Evolutionary conservation across 2,888 invertebrate genomes (phyloP), one percentile per base, ranked within the genome.

Genomic region (Lepas anatifera): DNA sequence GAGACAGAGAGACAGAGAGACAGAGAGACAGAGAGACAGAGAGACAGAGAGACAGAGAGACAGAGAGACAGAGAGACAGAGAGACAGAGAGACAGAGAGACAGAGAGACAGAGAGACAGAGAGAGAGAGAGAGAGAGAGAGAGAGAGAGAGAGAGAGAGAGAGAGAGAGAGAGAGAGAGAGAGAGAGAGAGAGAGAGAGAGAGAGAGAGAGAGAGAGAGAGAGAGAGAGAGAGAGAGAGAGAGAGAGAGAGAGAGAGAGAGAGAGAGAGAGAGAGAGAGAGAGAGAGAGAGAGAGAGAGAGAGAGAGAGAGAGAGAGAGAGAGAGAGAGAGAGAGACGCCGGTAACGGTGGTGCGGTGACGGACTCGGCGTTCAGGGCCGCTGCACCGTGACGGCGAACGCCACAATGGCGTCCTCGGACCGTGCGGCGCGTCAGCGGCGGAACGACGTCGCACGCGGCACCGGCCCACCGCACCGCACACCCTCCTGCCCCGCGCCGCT

Each of bases 111-210:
- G 10, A 37, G 41, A n/a, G 39, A n/a, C 25, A 11, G 25, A n/a
- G 63, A 37, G 58, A 39, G 69, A 41, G 63, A 64, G 64, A 63
- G 43, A 25, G 43, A 63, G 41, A 41, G 27, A 63, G n/a, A 37
- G n/a, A 46, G 64, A 69, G 43, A 41, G 64, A 64, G 63, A 69
- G 64, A 41, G 64, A 48, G 22, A 25, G 66, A 66, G 2, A 64
- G 48, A 27, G 35, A 11, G 22, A 16, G 58, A 69, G 39, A 13
- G 16, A 52, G 69, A 52, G 52, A 13, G 13, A 22, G 52, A 29
- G 50, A 52, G 29, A 50, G 35, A 50, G 27, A 22, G 11, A 29
- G 48, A 8, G 52, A 13, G n/a, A 69, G n/a, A 25, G 58, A 68
- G 18, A 29, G 18, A 11, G 22, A 11, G 0, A 37, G 37, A 37